Percentiles rank a stretch among this genome's conserved stretches.
These are phyloP conservation scores for Volucella zonaria DNA, from an alignment of 2,888 invertebrate genomes.

Conservation along the genomic window DNA sequence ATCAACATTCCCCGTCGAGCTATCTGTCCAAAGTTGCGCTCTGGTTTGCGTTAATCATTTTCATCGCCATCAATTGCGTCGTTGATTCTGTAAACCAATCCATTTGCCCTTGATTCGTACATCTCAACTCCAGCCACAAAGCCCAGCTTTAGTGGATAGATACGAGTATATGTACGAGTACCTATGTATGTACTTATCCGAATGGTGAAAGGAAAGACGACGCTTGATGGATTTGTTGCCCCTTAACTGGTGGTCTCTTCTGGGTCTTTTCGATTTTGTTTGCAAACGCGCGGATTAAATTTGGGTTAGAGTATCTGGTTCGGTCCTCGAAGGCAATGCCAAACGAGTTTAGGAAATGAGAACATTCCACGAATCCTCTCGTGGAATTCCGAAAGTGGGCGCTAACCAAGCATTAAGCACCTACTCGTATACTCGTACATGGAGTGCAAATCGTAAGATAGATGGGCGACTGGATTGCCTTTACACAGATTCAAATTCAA, in stretches of 20 bases:
- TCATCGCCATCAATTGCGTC: conserved; percentile 44
- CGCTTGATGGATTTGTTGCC: background rate
- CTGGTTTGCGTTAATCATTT: conserved; percentile 20
- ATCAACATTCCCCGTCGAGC: background rate
- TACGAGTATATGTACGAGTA: background rate
- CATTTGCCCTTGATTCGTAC: conserved; percentile 37
- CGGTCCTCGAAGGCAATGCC: conserved; percentile 21
- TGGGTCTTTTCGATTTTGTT: background rate
- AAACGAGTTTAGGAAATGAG: conserved; percentile 38
- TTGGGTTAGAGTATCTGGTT: conserved; percentile 57
- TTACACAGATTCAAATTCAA: conserved; percentile 31
- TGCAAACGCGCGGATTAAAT: conserved; percentile 32
- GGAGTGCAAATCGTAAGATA: conserved; percentile 10
- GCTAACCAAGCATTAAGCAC: conserved; percentile 38
- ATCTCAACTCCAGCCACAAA: background rate
- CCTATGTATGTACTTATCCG: too few species aligned
- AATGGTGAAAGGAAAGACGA: background rate
- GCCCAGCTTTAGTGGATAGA: background rate
- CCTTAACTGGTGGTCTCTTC: conserved; percentile 8
- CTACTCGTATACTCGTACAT: conserved; percentile 7
- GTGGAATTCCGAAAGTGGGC: conserved; percentile 49
- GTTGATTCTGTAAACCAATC: conserved; percentile 48
- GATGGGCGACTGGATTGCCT: conserved; percentile 9
- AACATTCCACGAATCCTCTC: conserved; percentile 54
- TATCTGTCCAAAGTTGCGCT: conserved; percentile 18